A percentile compares a stretch with the other conserved stretches of the same genome.
Evolutionary conservation across 1,140 invertebrate genomes (phyloP).

Genomic region (Anastrepha obliqua): DNA sequence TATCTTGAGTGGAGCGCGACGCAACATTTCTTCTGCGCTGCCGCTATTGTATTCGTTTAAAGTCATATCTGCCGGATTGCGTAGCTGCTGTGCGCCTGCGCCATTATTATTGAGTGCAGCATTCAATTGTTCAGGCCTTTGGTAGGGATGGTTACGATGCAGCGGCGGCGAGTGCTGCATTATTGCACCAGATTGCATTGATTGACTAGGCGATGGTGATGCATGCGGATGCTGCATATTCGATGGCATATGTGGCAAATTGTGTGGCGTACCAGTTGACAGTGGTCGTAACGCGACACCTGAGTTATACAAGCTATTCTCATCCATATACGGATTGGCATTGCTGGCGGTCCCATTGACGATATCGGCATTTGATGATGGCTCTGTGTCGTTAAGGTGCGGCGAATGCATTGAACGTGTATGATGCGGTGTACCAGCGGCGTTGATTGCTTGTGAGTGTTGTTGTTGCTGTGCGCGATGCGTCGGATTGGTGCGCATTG

Average conservation of each 20-base stretch:
- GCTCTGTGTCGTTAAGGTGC: conserved; percentile 58
- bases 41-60: conserved; percentile 72
- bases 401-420: conserved; percentile 40
- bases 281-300: neutral
- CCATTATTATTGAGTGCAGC: conserved; percentile 57
- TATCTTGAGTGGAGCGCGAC: conserved; percentile 68
- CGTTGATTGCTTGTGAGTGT: neutral
- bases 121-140: conserved; percentile 62
- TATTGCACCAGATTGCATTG: neutral
- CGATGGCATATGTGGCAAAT: conserved; percentile 9
- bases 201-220: neutral
- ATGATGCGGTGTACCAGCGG: neutral
- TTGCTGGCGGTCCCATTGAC: neutral
- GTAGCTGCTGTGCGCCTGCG: conserved; percentile 57
- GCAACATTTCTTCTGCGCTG: conserved; percentile 67
- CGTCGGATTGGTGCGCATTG: neutral
- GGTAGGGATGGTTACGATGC: conserved; percentile 71
- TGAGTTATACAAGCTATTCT: conserved; percentile 1
- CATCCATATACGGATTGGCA: conserved; percentile 12
- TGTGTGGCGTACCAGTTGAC: neutral
- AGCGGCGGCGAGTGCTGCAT: conserved; percentile 54
- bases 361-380: neutral
- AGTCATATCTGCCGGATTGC: conserved; percentile 71
- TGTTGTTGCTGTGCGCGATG: neutral
- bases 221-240: conserved; percentile 39